Percentiles rank a stretch among this genome's conserved stretches.
Evolutionary conservation across 2,113 vertebrate genomes (phyloP).

Genomic region (Petaurus breviceps): DNA sequence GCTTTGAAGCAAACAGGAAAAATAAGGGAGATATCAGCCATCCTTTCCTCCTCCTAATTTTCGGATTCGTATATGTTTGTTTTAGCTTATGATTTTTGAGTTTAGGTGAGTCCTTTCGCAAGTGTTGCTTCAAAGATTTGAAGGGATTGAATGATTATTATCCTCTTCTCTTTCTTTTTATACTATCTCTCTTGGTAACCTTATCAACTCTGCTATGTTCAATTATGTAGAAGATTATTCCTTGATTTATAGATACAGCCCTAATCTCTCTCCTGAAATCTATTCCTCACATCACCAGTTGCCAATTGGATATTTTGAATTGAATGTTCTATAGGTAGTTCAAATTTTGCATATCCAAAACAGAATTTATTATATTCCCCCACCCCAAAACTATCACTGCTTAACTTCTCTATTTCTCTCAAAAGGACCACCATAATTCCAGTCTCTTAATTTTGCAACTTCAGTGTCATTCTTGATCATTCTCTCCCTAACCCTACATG

Average conservation of each 20-base stretch:
- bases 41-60: not conserved
- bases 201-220: too few species aligned
- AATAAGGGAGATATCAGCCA: not conserved
- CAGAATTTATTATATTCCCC: not conserved
- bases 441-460: not conserved
- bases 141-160: conserved; percentile 24
- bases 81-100: too few species aligned
- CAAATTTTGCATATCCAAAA: too few species aligned
- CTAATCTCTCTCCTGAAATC: too few species aligned
- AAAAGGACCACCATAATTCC: not conserved
- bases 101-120: not conserved
- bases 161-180: too few species aligned
- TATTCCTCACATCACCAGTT: too few species aligned
- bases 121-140: not conserved
- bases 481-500: not conserved
- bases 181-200: too few species aligned
- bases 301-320: too few species aligned
- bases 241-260: too few species aligned
- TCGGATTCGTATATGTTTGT: not conserved
- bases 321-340: too few species aligned
- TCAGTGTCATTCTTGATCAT: not conserved
- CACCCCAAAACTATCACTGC: not conserved
- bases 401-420: not conserved
- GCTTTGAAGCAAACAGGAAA: not conserved
- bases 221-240: too few species aligned